Evolutionary conservation across 2,888 invertebrate genomes (phyloP).

Genomic region (Caenorhabditis becei): DNA sequence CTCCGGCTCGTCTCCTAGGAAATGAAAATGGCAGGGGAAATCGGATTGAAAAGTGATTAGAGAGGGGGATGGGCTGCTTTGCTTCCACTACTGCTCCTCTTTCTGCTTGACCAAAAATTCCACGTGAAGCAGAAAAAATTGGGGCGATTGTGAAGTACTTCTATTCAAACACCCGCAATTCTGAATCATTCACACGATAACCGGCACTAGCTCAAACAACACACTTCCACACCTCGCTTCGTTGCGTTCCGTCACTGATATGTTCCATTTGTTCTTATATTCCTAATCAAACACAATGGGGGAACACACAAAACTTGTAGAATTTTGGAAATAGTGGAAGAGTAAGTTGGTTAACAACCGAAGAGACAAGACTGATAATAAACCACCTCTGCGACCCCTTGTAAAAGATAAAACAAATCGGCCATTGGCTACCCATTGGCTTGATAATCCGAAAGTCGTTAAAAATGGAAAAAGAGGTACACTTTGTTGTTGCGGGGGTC

Average conservation of each 20-base stretch:
- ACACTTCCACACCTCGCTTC: slow-evolving; percentile 39
- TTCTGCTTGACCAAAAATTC: neutral
- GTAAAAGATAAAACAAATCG: slow-evolving; percentile 38
- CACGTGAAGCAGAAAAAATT: neutral
- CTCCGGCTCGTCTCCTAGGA: slow-evolving; percentile 26
- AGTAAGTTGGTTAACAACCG: too few species aligned
- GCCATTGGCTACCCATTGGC: neutral
- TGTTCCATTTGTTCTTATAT: slow-evolving; percentile 33
- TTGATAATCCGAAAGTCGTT: slow-evolving; percentile 46
- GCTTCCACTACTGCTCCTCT: too few species aligned
- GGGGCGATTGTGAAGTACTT: slow-evolving; percentile 37
- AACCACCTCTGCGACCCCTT: neutral
- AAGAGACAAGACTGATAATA: neutral
- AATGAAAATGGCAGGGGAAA: slow-evolving; percentile 1
- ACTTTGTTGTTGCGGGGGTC: slow-evolving; percentile 23
- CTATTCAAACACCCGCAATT: slow-evolving; percentile 49
- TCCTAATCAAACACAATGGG: neutral
- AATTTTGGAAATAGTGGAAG: neutral
- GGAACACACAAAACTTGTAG: neutral
- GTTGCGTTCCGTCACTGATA: slow-evolving; percentile 50
- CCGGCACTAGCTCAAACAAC: slow-evolving; percentile 55
- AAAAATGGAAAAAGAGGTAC: slow-evolving; percentile 41
- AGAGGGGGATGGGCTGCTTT: too few species aligned
- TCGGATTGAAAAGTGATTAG: slow-evolving; percentile 21
- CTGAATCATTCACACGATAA: slow-evolving; percentile 60